Percentiles rank a stretch among this genome's conserved stretches.
phyloP scores from a whole-genome alignment of 2,113 vertebrate species.

The Macaca fascicularis region DNA sequence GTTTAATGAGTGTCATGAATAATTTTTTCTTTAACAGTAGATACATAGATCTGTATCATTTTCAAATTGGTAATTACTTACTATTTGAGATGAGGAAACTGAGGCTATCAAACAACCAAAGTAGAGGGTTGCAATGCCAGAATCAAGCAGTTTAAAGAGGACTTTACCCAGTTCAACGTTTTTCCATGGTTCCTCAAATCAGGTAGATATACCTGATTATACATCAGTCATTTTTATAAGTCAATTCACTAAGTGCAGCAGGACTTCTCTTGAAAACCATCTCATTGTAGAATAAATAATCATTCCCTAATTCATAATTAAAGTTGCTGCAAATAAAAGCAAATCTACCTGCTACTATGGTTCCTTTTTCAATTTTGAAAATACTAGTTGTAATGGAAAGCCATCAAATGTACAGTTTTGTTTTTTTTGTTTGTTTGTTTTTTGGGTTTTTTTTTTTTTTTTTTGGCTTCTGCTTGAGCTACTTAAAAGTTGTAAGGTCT shows the following conservation, averaged over 20 bases:
- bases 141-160: background rate
- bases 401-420: background rate
- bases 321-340: background rate
- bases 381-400: background rate
- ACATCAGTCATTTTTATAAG: background rate
- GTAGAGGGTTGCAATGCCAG: background rate
- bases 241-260: background rate
- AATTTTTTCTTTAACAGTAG: background rate
- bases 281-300: background rate
- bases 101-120: background rate
- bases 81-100: background rate
- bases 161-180: background rate
- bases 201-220: background rate
- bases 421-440: background rate
- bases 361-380: background rate
- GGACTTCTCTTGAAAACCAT: background rate
- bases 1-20: background rate
- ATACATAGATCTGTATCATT: background rate
- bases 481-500: background rate
- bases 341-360: background rate
- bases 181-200: background rate
- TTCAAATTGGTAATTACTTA: background rate
- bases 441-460: no score
- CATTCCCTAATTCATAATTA: background rate
- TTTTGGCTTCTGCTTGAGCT: background rate